phyloP scores from a whole-genome alignment of 2,797 vertebrate genomes.

The Micropoecilia bifurca region DNA sequence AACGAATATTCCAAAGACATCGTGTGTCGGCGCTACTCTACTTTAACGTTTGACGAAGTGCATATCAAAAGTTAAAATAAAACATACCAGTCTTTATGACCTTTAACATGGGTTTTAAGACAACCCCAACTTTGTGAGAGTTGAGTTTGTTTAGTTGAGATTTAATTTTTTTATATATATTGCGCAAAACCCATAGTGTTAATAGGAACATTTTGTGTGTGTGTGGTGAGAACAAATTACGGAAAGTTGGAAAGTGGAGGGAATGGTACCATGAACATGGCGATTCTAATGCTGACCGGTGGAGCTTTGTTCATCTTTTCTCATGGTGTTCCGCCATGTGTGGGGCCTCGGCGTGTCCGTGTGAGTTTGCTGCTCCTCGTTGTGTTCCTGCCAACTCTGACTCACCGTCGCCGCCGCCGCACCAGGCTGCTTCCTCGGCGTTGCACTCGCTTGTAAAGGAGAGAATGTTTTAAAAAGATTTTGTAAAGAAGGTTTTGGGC shows the following conservation, averaged over 20 bases:
- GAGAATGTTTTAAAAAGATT: too few relatives aligned
- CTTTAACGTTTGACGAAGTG: not conserved
- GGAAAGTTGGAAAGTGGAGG: not conserved
- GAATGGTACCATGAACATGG: not conserved
- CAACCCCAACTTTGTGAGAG: slow-evolving; percentile 5
- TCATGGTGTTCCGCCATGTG: slow-evolving; percentile 37
- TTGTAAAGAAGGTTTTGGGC: slow-evolving; percentile 39
- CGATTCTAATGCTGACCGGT: slow-evolving; percentile 19
- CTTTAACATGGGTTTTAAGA: slow-evolving; percentile 24
- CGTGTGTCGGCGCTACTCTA: not conserved
- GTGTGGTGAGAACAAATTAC: slow-evolving; percentile 27
- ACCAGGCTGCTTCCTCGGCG: slow-evolving; percentile 70
- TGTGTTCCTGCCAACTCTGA: slow-evolving; percentile 71
- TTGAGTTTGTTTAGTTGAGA: slow-evolving; percentile 24
- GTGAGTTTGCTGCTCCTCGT: slow-evolving; percentile 35
- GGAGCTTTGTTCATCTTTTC: slow-evolving; percentile 26
- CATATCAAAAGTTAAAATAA: not conserved
- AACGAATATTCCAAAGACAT: not conserved
- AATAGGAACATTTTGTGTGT: slow-evolving; percentile 21
- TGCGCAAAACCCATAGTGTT: slow-evolving; percentile 10
- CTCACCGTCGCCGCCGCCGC: slow-evolving; percentile 59
- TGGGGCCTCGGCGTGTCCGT: slow-evolving; percentile 20
- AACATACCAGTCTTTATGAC: not conserved
- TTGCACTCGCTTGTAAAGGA: slow-evolving; percentile 37
- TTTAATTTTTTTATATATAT: too few relatives aligned